These are phyloP conservation scores for Etheostoma perlongum DNA, from an alignment of 2,797 vertebrate genomes.

Conservation along the genomic window DNA sequence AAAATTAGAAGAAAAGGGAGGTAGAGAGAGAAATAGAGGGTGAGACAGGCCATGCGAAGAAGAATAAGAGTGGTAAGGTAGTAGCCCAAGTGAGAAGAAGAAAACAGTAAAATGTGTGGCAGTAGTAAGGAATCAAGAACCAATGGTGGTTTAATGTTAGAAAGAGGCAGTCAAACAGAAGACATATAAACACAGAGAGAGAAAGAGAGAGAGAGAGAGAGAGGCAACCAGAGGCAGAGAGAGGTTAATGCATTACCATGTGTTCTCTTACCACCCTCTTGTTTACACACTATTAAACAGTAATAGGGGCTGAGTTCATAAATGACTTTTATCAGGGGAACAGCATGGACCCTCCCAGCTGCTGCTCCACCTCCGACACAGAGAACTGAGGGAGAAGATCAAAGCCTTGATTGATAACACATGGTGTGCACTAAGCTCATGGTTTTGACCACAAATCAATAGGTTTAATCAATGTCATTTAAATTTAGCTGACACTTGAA, in stretches of 20 bases:
- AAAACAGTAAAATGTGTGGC: constrained; percentile 41
- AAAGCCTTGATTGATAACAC: constrained; percentile 69
- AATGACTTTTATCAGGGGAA: constrained; percentile 62
- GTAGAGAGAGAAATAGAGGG: constrained; percentile 61
- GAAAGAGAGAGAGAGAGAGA: neutral
- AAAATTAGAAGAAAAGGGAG: constrained; percentile 57
- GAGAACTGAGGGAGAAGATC: constrained; percentile 45
- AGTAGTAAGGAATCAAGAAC: constrained; percentile 42
- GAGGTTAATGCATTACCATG: constrained; percentile 70
- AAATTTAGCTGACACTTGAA: constrained; percentile 59
- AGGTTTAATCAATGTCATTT: constrained; percentile 68
- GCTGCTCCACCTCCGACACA: constrained; percentile 37
- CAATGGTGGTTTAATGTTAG: constrained; percentile 40
- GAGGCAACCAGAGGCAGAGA: constrained; percentile 51
- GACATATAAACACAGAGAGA: constrained; percentile 32
- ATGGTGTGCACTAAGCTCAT: constrained; percentile 41
- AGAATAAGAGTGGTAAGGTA: constrained; percentile 46
- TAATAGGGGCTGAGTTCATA: constrained; percentile 71
- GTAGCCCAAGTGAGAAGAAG: constrained; percentile 34
- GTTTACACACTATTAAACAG: constrained; percentile 79
- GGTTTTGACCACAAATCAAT: constrained; percentile 71
- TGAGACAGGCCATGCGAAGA: constrained; percentile 59
- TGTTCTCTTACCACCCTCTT: constrained; percentile 63
- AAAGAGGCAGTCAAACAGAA: constrained; percentile 37
- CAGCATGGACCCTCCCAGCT: constrained; percentile 40